Percentiles rank a stretch among this genome's conserved stretches.
Conservation (phyloP, 2,888 invertebrate genomes). For the Netelia virgata region DNA sequence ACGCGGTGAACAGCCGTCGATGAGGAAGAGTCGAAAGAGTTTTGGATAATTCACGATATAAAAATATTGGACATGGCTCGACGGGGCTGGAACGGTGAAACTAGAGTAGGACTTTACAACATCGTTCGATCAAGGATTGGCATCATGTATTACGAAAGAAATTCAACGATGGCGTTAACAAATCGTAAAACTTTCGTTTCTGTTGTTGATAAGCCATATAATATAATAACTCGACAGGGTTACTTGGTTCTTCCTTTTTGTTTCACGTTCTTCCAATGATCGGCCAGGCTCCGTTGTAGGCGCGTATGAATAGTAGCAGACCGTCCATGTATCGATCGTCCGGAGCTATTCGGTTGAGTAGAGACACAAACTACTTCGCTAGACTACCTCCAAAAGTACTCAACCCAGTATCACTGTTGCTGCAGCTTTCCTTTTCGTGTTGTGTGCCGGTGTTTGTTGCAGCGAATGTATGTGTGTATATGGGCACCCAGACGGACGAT, state of each 20-base stretch:
- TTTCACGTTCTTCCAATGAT: slow-evolving; percentile 3
- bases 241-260: background rate
- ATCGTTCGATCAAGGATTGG: too few relatives aligned
- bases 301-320: background rate
- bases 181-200: background rate
- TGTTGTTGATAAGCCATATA: background rate
- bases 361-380: slow-evolving; percentile 24
- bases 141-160: too few relatives aligned
- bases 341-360: slow-evolving; percentile 14
- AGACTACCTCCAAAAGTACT: slow-evolving; percentile 49
- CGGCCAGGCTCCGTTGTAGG: slow-evolving; percentile 4
- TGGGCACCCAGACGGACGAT: slow-evolving; percentile 28
- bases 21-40: background rate
- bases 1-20: background rate
- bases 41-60: slow-evolving; percentile 26
- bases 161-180: too few relatives aligned
- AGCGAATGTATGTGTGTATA: slow-evolving; percentile 11
- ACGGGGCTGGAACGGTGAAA: slow-evolving; percentile 14
- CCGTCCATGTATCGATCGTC: slow-evolving; percentile 16
- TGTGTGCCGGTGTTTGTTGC: slow-evolving; percentile 8
- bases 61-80: slow-evolving; percentile 5
- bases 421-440: slow-evolving; percentile 19
- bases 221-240: background rate
- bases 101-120: slow-evolving; percentile 1
- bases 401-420: slow-evolving; percentile 26